Conservation (phyloP, 1,140 invertebrate species). For the Ganaspis sp. region DNA sequence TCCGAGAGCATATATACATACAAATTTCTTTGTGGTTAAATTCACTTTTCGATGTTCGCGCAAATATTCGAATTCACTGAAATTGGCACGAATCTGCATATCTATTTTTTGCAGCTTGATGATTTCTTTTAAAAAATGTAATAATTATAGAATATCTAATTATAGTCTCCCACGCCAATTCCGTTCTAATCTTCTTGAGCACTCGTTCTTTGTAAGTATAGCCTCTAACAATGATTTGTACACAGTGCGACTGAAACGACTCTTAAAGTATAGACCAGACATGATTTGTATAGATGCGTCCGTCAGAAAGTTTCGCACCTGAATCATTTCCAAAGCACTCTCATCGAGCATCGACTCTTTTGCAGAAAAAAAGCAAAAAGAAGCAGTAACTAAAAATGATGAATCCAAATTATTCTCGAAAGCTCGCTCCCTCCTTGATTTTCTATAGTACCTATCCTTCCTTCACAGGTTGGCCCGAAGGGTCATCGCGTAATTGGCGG, state of each 20-base stretch:
- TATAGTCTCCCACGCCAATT: constrained; percentile 20
- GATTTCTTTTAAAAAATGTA: neutral
- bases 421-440: neutral
- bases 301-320: constrained; percentile 26
- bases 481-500: constrained; percentile 28
- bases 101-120: too few relatives aligned
- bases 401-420: constrained; percentile 27
- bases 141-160: neutral
- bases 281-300: constrained; percentile 43
- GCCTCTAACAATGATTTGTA: constrained; percentile 50
- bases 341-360: neutral
- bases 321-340: constrained; percentile 17
- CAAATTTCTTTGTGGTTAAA: too few relatives aligned
- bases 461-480: neutral
- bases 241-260: constrained; percentile 39
- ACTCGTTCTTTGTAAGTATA: constrained; percentile 46
- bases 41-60: too few relatives aligned
- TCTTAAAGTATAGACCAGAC: constrained; percentile 44
- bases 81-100: too few relatives aligned
- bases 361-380: neutral
- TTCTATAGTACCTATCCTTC: neutral
- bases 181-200: neutral
- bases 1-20: too few relatives aligned
- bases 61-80: too few relatives aligned
- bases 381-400: neutral